These are phyloP conservation scores for Hypothenemus hampei DNA, from an alignment of 1,140 invertebrate species.

Conservation along the genomic window DNA sequence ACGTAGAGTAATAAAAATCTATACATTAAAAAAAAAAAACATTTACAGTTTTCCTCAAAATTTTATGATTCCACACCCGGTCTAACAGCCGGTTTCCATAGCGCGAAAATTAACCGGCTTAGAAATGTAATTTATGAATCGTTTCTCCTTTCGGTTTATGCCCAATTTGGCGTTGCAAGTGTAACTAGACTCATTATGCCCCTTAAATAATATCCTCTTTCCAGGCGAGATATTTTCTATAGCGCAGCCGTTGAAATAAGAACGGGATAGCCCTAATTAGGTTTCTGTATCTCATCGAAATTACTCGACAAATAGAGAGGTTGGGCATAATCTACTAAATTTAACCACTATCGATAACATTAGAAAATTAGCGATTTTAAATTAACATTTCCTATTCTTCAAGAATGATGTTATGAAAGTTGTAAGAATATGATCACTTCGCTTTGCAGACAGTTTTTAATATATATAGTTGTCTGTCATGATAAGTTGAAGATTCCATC, in stretches of 20 bases:
- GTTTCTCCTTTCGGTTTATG: conserved; percentile 34
- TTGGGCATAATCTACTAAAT: not conserved
- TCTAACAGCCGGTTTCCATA: conserved; percentile 20
- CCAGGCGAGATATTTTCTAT: conserved; percentile 12
- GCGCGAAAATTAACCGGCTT: conserved; percentile 36
- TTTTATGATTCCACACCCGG: conserved; percentile 1
- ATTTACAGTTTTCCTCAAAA: not conserved
- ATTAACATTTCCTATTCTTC: too few species aligned
- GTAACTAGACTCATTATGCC: conserved; percentile 29
- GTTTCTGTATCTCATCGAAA: conserved; percentile 20
- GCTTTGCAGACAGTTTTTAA: too few species aligned
- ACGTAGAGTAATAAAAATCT: too few species aligned
- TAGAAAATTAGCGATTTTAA: too few species aligned
- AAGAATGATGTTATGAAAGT: too few species aligned
- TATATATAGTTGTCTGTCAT: too few species aligned
- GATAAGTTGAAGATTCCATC: too few species aligned
- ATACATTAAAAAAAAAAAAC: not conserved
- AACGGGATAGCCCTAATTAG: conserved; percentile 24
- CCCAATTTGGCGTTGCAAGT: conserved; percentile 35
- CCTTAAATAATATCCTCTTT: conserved; percentile 30
- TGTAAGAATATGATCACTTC: too few species aligned
- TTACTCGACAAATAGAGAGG: not conserved
- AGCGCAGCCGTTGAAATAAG: conserved; percentile 22
- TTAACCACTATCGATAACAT: not conserved
- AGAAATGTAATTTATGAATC: conserved; percentile 37